phyloP scores from a whole-genome alignment of 23 tunicate genomes.

The Oikopleura dioica region DNA sequence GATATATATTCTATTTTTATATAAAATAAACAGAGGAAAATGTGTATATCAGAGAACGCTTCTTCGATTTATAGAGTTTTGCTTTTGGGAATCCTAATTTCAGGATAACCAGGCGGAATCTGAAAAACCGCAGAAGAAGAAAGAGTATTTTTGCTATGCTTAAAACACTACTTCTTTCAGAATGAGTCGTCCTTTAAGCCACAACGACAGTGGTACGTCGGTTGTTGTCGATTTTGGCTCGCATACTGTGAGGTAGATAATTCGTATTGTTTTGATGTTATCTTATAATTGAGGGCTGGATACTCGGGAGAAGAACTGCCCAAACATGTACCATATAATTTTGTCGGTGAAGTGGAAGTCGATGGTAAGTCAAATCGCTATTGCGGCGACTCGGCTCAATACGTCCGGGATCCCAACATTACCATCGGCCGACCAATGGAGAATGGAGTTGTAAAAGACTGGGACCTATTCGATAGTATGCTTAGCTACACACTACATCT shows the following conservation, averaged over 20 bases:
- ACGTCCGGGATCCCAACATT: slow-evolving; percentile 18
- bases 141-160: not conserved
- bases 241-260: too few species aligned
- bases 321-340: slow-evolving; percentile 48
- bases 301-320: slow-evolving; percentile 57
- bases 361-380: not conserved
- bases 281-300: not conserved
- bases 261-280: too few species aligned
- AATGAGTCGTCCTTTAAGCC: too few species aligned
- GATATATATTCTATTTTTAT: too few species aligned
- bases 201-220: too few species aligned
- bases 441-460: slow-evolving; percentile 53
- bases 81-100: not conserved
- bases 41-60: not conserved
- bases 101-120: not conserved
- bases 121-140: not conserved
- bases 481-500: slow-evolving; percentile 29
- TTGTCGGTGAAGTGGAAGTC: slow-evolving; percentile 21
- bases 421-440: slow-evolving; percentile 25
- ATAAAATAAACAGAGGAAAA: too few species aligned
- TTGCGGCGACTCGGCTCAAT: too few species aligned
- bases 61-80: not conserved
- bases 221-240: too few species aligned
- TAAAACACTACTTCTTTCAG: not conserved
- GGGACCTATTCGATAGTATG: slow-evolving; percentile 52